phyloP scores from a whole-genome alignment of 2,113 vertebrate genomes.

The Lagopus leucura region DNA sequence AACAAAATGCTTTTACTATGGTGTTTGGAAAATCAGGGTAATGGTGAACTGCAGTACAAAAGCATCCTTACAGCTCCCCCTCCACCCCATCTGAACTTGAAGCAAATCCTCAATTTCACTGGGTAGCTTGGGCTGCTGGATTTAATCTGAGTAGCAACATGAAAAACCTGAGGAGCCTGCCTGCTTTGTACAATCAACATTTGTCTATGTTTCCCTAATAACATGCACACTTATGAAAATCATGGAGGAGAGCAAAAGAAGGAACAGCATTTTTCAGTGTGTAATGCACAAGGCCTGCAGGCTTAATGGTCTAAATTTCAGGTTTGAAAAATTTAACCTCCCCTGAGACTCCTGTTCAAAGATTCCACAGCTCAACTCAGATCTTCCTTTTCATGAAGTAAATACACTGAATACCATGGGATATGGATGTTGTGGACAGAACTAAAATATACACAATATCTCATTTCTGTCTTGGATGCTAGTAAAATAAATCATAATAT shows the following conservation, averaged over 20 bases:
- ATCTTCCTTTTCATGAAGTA: slow-evolving; percentile 1
- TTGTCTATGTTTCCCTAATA: slow-evolving; percentile 25
- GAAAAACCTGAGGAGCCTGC: neutral
- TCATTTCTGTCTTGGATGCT: neutral
- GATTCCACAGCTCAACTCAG: neutral
- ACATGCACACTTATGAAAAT: slow-evolving; percentile 33
- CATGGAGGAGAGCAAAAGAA: neutral
- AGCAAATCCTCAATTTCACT: neutral
- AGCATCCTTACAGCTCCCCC: neutral
- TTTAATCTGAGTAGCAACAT: slow-evolving; percentile 13
- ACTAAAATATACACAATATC: neutral
- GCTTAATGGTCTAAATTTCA: slow-evolving; percentile 42
- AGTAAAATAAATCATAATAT: neutral
- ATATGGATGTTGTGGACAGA: neutral
- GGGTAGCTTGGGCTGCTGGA: neutral
- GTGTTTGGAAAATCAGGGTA: neutral
- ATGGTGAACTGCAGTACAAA: neutral
- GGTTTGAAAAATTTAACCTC: slow-evolving; percentile 51
- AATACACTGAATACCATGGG: neutral
- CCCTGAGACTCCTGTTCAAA: slow-evolving; percentile 25
- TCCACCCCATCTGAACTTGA: fast-evolving
- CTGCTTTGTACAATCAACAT: slow-evolving; percentile 33
- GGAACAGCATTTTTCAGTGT: neutral
- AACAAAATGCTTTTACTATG: neutral
- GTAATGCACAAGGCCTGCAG: slow-evolving; percentile 13